Evolutionary conservation across 2,113 vertebrate genomes (phyloP).

Genomic region (Oncorhynchus clarkii): DNA sequence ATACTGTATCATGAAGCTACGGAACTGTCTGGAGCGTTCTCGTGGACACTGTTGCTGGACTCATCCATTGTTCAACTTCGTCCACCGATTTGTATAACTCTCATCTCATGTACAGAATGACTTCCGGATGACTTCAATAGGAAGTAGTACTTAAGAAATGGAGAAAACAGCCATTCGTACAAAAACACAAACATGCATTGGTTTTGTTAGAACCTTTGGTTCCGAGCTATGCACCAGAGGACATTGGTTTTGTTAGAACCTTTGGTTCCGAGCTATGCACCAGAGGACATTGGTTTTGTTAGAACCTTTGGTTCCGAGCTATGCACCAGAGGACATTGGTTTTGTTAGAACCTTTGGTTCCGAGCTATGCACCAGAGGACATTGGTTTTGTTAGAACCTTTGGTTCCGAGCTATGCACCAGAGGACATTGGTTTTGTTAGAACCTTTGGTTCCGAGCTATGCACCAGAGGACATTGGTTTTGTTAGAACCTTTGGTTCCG

Average conservation of each 20-base stretch:
- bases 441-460: conserved; percentile 61
- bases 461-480: conserved; percentile 83
- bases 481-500: conserved; percentile 10
- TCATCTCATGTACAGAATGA: background rate
- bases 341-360: background rate
- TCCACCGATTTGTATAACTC: background rate
- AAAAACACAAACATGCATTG: background rate
- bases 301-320: conserved; percentile 49
- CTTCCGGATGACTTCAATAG: background rate
- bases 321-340: conserved; percentile 86
- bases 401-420: conserved; percentile 77
- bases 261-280: conserved; percentile 74
- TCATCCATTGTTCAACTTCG: conserved; percentile 5
- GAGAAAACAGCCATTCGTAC: background rate
- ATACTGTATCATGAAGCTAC: too few species aligned
- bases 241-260: conserved; percentile 66
- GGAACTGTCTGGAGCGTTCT: too few species aligned
- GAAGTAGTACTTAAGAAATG: background rate
- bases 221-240: conserved; percentile 81
- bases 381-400: conserved; percentile 61
- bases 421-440: conserved; percentile 74
- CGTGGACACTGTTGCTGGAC: conserved; percentile 25
- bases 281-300: conserved; percentile 77
- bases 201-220: conserved; percentile 11
- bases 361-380: conserved; percentile 82